Evolutionary conservation across 2,888 invertebrate species (phyloP), one percentile per base, ranked within the genome.

Genomic region (Hirtodrosophila alboralis): DNA sequence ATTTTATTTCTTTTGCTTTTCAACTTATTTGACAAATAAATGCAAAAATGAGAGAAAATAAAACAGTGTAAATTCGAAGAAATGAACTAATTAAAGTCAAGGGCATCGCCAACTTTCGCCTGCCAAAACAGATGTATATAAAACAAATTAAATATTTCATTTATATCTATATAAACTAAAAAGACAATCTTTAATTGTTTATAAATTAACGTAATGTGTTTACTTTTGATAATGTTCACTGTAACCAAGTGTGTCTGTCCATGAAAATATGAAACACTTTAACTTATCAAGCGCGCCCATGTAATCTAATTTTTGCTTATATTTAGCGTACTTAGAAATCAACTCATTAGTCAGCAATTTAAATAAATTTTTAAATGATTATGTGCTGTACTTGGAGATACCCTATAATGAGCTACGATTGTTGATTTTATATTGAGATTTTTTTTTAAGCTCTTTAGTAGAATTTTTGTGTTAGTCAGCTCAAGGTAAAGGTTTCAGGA

Each of bases 51-150:
- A n/a, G n/a, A n/a, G n/a, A n/a, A n/a, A n/a, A n/a, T n/a, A n/a
- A n/a, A 37, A 59, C 59, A 53, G 72, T 53, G 60, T 43, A 13
- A 67, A 49, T 53, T 70, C 70, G 27, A 16, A 41, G 13, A 72
- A 67, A 23, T 48, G 51, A 61, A 63, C 84, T 76, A 79, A 78
- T 78, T 79, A 44, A 52, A 59, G 49, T 49, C 79, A 83, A 75
- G 84, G 84, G 18, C 70, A 62, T 21, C 44, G n/a, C 10, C 37
- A 58, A 37, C 68, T 62, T 68, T 67, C 56, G 45, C 37, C 58
- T 37, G 40, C 45, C 43, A 14, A 16, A 23, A 49, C 6, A 18
- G 5, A 33, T 13, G 44, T 23, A 45, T 31, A 38, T 27, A 58
- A 28, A 53, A 57, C 27, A 28, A 26, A 30, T 31, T 41, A n/a